Base-by-base conservation (phyloP, 2,888 invertebrate genomes). In the Scaptomyza flava region DNA sequence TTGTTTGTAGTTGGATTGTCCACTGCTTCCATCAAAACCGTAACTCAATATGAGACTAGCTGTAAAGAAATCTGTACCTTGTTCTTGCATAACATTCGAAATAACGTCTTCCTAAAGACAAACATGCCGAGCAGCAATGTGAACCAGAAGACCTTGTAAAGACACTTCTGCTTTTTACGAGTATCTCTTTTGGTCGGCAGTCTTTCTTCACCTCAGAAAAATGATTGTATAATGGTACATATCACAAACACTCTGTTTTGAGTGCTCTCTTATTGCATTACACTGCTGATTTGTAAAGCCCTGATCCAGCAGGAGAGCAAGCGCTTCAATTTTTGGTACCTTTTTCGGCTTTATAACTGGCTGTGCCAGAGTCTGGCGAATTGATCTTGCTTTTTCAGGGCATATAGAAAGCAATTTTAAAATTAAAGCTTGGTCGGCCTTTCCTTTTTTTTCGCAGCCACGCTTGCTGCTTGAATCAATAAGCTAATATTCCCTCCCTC, bases 111-210 rank as follows among this genome's bases (percentile, higher is more conserved):
- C 36, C 12, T 36, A n/a, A n/a, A 36, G n/a, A n/a, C 36, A 36
- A 36, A 36, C 36, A 36, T n/a, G 36, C 36, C 36, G 11, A 36
- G 36, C 36, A 36, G 36, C 36, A 36, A n/a, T 36, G 36, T 36
- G 31, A 36, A n/a, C 36, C 36, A 31, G 31, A 31, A 31, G 31
- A 31, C 31, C 31, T 9, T 31, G 31, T 31, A 31, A 31, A 31
- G 36, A 36, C 36, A 36, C 12, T 36, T 36, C 31, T 31, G 31
- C 31, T 31, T 31, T 27, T 27, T 1, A 27, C 27, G 27, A 27
- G 2, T n/a, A n/a, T 36, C 36, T 36, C 12, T 12, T 36, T n/a
- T 36, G n/a, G 5, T 36, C 36, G 9, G 36, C 36, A 31, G 31
- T 8, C 31, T 31, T 31, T 31, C 31, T 31, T 31, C 31, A 8